Conservation (phyloP, 2,797 vertebrate species). For the Anas georgica region DNA sequence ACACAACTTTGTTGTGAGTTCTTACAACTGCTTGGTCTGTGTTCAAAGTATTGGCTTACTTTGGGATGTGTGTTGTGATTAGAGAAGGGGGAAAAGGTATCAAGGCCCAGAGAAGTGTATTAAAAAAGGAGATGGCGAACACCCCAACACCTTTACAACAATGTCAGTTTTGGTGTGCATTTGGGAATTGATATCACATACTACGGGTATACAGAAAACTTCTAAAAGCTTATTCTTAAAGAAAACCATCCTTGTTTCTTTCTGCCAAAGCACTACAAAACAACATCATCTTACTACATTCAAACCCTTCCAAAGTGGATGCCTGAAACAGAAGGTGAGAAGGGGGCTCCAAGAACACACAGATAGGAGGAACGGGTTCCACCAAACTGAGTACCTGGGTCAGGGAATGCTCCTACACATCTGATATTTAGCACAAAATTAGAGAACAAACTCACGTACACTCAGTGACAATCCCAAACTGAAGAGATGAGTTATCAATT, state of each 20-base stretch:
- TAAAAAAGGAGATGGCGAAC: background rate
- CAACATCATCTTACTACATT: rapidly evolving
- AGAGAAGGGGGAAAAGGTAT: background rate
- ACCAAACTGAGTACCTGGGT: background rate
- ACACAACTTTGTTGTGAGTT: rapidly evolving
- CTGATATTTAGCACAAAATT: background rate
- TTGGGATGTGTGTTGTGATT: background rate
- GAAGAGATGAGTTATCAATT: background rate
- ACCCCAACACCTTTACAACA: background rate
- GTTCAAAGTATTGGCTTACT: background rate
- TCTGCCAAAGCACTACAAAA: background rate
- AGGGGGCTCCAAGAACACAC: background rate
- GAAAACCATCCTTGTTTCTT: background rate
- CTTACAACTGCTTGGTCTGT: rapidly evolving
- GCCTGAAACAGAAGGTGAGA: background rate
- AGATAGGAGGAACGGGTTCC: background rate
- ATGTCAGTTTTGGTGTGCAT: background rate
- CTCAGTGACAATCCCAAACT: background rate
- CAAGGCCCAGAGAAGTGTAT: background rate
- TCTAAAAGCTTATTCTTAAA: background rate
- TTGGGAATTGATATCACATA: background rate
- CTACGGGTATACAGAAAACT: background rate
- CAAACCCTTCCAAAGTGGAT: background rate
- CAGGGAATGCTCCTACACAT: background rate
- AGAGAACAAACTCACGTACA: rapidly evolving